A percentile compares a stretch with the other conserved stretches of the same genome.
These are phyloP conservation scores for Tonatia bakeri DNA, from an alignment of 2,113 vertebrate genomes.

Conservation along the genomic window DNA sequence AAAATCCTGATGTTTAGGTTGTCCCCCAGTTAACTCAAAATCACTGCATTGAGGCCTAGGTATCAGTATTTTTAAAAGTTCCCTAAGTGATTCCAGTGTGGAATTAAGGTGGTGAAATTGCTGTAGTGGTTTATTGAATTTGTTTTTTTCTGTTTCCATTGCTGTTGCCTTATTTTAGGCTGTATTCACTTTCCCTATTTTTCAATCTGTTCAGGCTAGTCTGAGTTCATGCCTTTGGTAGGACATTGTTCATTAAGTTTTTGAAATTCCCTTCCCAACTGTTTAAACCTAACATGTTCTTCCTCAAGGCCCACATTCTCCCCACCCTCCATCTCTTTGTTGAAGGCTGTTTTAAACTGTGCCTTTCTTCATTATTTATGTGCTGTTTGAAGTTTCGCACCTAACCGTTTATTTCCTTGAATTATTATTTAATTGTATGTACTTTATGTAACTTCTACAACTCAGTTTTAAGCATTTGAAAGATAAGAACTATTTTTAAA, in stretches of 20 bases:
- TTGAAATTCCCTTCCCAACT: neutral
- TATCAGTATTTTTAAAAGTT: neutral
- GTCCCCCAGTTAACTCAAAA: neutral
- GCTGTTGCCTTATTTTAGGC: neutral
- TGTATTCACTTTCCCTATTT: neutral
- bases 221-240: neutral
- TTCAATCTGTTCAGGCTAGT: neutral
- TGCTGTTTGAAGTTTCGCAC: neutral
- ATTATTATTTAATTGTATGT: conserved; percentile 27
- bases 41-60: neutral
- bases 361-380: neutral
- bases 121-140: neutral
- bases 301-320: neutral
- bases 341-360: neutral
- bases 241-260: conserved; percentile 10
- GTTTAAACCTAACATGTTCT: neutral
- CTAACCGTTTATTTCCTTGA: neutral
- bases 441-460: conserved; percentile 12
- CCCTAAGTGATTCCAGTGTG: neutral
- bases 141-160: neutral
- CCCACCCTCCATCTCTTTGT: neutral
- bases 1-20: neutral
- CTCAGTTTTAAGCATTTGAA: conserved; percentile 35
- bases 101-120: neutral
- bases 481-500: conserved; percentile 16